Evolutionary conservation across 2,888 invertebrate species (phyloP), one percentile per base, ranked within the genome.

Genomic region (Diplazon laetatorius): DNA sequence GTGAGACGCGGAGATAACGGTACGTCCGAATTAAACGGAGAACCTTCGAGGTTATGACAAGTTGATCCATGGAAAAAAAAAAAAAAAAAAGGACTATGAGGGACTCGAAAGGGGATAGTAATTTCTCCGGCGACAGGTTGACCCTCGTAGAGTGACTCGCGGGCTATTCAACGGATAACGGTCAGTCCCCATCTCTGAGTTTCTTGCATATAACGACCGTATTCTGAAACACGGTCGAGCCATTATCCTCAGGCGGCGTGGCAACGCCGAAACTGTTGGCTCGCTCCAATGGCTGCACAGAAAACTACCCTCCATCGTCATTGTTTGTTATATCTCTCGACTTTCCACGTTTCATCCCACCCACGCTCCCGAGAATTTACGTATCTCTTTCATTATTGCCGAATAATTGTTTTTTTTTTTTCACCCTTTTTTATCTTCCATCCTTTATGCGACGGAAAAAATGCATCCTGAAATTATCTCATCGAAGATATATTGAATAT

Each of bases 121-220:
- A 77, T 77, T 77, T 63, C 68, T 77, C 30, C 39, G 68, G 48
- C 62, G 77, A 72, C 72, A 68, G 72, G 62, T 72, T 57, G 46
- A 62, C 68, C 68, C 62, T 68, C 12, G 63, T 66, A 35, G 68
- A 72, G 72, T 68, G 62, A 63, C 39, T 46, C 52, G 42, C 46
- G 30, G 55, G 16, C 20, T n/a, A 18, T 59, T 18, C 59, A 59
- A 59, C 59, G 5, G 39, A 20, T 39, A 18, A 59, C 71, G 39
- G 59, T 72, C 62, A 72, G 62, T 46, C 72, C 30, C 68, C 57
- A 16, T 6, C 30, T 30, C 30, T 2, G 65, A 30, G 46, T 68
- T 77, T 57, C 77, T 66, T 77, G 77, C 77, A 77, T 77, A 77
- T 77, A 77, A 77, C 77, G 77, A 62, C 72, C 73, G 68, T 77